Evolutionary conservation across 2,888 invertebrate species (phyloP).

Genomic region (Halocaridina rubra): DNA sequence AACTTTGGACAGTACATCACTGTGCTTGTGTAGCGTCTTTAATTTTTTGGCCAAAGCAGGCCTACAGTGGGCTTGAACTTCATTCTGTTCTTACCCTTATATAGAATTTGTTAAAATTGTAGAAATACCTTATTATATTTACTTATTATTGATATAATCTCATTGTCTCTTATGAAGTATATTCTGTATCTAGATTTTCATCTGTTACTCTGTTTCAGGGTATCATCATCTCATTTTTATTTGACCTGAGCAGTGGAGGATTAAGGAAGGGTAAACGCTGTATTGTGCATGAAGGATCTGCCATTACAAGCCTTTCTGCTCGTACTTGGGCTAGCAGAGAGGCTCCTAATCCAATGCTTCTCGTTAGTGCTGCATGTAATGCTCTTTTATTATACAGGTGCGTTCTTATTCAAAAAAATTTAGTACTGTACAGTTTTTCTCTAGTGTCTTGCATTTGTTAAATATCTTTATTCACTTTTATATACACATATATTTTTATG

Average conservation of each 20-base stretch:
- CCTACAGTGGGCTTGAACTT: too few relatives aligned
- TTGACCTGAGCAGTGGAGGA: slow-evolving; percentile 77
- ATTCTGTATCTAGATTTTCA: too few relatives aligned
- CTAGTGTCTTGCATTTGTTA: not conserved
- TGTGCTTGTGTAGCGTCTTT: too few relatives aligned
- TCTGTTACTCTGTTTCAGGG: slow-evolving; percentile 69
- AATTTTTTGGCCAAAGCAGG: too few relatives aligned
- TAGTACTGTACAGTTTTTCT: not conserved
- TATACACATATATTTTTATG: not conserved
- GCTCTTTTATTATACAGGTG: slow-evolving; percentile 78
- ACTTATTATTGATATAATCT: too few relatives aligned
- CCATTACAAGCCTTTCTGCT: slow-evolving; percentile 81
- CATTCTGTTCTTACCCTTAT: too few relatives aligned
- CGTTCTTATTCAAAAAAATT: not conserved
- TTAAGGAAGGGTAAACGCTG: slow-evolving; percentile 78
- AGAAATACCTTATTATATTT: too few relatives aligned
- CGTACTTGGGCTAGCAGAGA: slow-evolving; percentile 86
- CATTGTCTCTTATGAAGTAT: too few relatives aligned
- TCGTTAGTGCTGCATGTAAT: slow-evolving; percentile 83
- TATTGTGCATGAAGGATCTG: slow-evolving; percentile 74
- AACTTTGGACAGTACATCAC: too few relatives aligned
- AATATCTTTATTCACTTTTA: too few relatives aligned
- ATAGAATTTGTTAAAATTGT: too few relatives aligned
- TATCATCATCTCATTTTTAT: slow-evolving; percentile 77
- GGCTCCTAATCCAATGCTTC: slow-evolving; percentile 78